Base-by-base conservation (phyloP, 2,888 invertebrate genomes). In the Tryphoninae sp. region DNA sequence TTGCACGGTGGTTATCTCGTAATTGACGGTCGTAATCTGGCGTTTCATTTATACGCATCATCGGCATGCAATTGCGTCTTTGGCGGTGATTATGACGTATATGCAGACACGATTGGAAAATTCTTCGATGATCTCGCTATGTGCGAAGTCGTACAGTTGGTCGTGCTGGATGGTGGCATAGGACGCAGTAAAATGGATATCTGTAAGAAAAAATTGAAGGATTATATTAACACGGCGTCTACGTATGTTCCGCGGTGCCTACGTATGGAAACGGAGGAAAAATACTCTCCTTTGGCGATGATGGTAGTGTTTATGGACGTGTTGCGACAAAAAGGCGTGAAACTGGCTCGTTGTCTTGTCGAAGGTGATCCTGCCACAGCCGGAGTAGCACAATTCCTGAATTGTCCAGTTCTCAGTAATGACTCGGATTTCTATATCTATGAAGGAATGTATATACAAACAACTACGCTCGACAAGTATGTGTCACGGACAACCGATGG, bases 381-480 rank as follows among this genome's bases (percentile, higher is more conserved):
- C 0, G 95, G 95, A 0, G 91, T 98, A 85, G 96, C 98, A 0
- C 94, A 95, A 83, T 93, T 94, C 77, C 92, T 97, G 2, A 93
- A 95, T 51, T 98, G 97, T 87, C 98, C 98, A 0, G 96, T 98
- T 2, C 90, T 99, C 2, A 98, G 98, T 88, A 96, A 96, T 86
- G 98, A 99, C 92, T 98, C 98, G 0, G 98, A 99, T 92, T 99
- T 98, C 92, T 98, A 95, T 89, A 95, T 98, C 84, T 97, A 96
- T 91, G 96, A 97, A 92, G 95, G 97, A 0, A 92, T 94, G 1
- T 98, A 97, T 86, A 96, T 98, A 84, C 97, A 97, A 0, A 95
- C 97, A 84, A 93, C 94, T 49, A 95, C 95, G 26, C 88, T 97
- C 13, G 94, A 95, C 3, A 90, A 93, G 8, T 93, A 1, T 6